Base-by-base conservation (phyloP, 2,888 invertebrate genomes). In the Volucella inanis region DNA sequence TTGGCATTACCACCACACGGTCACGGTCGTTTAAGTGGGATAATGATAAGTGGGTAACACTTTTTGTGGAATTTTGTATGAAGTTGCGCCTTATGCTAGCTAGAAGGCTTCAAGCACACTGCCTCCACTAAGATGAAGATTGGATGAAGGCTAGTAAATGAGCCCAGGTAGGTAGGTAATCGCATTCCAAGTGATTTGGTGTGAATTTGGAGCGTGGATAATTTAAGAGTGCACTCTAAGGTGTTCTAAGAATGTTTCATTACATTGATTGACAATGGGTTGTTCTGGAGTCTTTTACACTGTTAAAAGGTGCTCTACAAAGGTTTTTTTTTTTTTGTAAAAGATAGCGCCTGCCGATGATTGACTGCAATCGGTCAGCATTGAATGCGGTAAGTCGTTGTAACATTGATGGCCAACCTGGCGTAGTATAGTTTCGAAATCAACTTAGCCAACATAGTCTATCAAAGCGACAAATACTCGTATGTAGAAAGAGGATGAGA, bases 11-110 rank as follows among this genome's bases (percentile, higher is more conserved):
- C 68, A 15, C 39, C 50, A 57, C 79, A 80, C 80, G 80, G 80
- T 84, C 84, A 80, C 55, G 84, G 80, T 75, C 84, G 67, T 76
- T 85, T 85, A 85, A 85, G 85, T 81, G 81, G 85, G 71, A 81
- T 85, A 81, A 80, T 81, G 81, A 85, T 85, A 85, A 81, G 85
- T 81, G 85, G 81, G 81, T 72, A 85, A 85, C 72, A 81, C 81
- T 85, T 85, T 81, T 81, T 81, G 67, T 62, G 84, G 80, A 85
- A 80, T 76, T 76, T 67, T 9, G 43, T 41, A 31, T 31, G 55
- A 64, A 81, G 61, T 77, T 82, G 77, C 78, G 78, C 67, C 68
- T 61, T 78, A 57, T 31, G 68, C 79, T 72, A 57, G 68, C 79
- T 72, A 59, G 65, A 50, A 72, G 72, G 70, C 45, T 6, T 11